phyloP scores from a whole-genome alignment of 2,888 invertebrate genomes.

The Watsonalla binaria region DNA sequence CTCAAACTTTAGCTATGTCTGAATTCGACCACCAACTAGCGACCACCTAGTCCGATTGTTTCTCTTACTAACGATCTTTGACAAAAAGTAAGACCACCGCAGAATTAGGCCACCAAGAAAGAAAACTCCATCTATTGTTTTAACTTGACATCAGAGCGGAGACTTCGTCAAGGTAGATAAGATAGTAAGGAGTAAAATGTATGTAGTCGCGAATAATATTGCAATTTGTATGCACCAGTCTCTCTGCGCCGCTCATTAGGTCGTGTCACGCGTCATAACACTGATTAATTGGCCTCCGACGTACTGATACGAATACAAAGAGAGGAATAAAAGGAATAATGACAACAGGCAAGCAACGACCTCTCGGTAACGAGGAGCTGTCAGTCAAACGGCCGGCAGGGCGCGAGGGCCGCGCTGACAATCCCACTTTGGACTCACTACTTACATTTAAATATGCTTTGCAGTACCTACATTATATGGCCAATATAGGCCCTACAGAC shows the following conservation, averaged over 20 bases:
- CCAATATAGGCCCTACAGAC: too few relatives aligned
- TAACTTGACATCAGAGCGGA: background rate
- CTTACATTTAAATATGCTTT: slow-evolving; percentile 51
- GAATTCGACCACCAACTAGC: slow-evolving; percentile 14
- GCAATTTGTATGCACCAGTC: slow-evolving; percentile 35
- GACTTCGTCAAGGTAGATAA: background rate
- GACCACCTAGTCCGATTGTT: slow-evolving; percentile 36
- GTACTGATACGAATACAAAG: slow-evolving; percentile 39
- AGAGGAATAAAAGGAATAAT: slow-evolving; percentile 44
- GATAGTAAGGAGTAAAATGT: background rate
- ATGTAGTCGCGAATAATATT: slow-evolving; percentile 13
- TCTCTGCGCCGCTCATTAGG: slow-evolving; percentile 50
- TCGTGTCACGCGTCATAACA: slow-evolving; percentile 67
- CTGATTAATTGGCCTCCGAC: slow-evolving; percentile 68
- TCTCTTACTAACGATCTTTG: slow-evolving; percentile 14
- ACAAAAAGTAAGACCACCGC: slow-evolving; percentile 39
- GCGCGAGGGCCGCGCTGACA: slow-evolving; percentile 18
- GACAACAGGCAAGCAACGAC: slow-evolving; percentile 55
- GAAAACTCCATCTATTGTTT: background rate
- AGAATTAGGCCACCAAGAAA: slow-evolving; percentile 10
- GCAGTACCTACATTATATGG: too few relatives aligned
- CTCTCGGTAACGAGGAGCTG: slow-evolving; percentile 68
- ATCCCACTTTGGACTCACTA: slow-evolving; percentile 60
- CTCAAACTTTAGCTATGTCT: slow-evolving; percentile 18
- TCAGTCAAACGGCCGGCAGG: slow-evolving; percentile 45